Base-by-base conservation (phyloP, 2,888 invertebrate species). In the Meteorus colon region DNA sequence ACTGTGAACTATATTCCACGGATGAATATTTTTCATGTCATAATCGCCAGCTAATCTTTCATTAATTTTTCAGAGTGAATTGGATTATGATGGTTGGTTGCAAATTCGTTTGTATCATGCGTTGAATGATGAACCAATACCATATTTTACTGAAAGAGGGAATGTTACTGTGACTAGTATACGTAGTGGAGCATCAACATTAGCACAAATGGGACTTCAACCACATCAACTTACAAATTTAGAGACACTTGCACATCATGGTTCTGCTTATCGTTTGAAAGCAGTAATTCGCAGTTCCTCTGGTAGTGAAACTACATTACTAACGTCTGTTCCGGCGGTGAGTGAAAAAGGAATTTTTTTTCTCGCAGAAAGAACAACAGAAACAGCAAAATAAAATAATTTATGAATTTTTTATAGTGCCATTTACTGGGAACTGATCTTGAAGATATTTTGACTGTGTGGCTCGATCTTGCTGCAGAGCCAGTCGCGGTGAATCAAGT, bases 301-400 rank as follows among this genome's bases (percentile, higher is more conserved):
- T 84, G 94, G 94, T 34, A 91, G 90, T 79, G 93, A 93, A 86
- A 91, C 91, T 29, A 92, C 93, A 79, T 96, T 96, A 84, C 89
- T 95, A 14, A 95, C 96, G 12, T 95, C 96, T 77, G 92, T 95
- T 29, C 96, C 95, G 91, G 96, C 97, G 19, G 94, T 94, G 90
- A 91, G 88, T 84, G 76, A 45, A 59, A 10, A 45, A 66, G 27
- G 10, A 27, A 6, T 59, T 60, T 41, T 27, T 24, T 37, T 65
- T 24, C n/a, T 24, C 29, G 5, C 19, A 16, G 34, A 4, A n/a
- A 1, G 16, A 3, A 31, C 27, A 27, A 29, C 4, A 0, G 14
- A 27, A 14, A 45, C 14, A 16, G 12, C 37, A 19, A 4, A 41
- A 27, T 41, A 2, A 19, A 19, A 37, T 37, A 27, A 12, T 75